Evolutionary conservation across 2,113 vertebrate species (phyloP).

Genomic region (Notechis scutatus): DNA sequence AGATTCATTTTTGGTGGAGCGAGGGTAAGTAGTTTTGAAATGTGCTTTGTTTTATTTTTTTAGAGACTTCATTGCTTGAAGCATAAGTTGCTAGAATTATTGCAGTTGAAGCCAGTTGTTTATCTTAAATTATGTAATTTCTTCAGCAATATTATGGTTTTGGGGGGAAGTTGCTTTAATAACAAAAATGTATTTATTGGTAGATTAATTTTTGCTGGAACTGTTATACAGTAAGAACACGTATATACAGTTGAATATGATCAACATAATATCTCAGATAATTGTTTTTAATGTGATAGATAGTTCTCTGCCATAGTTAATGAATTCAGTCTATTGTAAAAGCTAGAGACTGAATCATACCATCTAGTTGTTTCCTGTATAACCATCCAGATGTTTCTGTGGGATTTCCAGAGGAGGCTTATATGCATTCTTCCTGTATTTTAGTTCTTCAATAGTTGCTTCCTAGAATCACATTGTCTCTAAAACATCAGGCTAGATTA

Average conservation of each 20-base stretch:
- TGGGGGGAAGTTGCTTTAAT: neutral
- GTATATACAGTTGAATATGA: neutral
- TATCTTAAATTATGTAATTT: neutral
- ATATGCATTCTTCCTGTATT: neutral
- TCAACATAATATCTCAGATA: neutral
- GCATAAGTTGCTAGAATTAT: conserved; percentile 30
- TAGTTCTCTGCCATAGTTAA: neutral
- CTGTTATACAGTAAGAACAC: neutral
- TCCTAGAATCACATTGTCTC: neutral
- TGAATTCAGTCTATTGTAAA: neutral
- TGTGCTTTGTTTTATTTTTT: neutral
- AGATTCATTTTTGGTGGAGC: conserved; percentile 93
- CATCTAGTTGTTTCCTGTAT: neutral
- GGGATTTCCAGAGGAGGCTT: neutral
- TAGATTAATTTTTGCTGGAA: neutral
- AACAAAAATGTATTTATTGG: neutral
- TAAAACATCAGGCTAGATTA: neutral
- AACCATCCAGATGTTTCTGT: neutral
- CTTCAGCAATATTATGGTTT: neutral
- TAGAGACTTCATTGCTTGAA: conserved; percentile 17
- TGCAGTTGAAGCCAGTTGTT: conserved; percentile 9
- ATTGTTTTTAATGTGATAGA: neutral
- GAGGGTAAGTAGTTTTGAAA: conserved; percentile 77
- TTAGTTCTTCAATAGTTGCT: neutral
- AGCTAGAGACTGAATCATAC: neutral